phyloP scores from a whole-genome alignment of 1,140 invertebrate genomes.

The Battus philenor region DNA sequence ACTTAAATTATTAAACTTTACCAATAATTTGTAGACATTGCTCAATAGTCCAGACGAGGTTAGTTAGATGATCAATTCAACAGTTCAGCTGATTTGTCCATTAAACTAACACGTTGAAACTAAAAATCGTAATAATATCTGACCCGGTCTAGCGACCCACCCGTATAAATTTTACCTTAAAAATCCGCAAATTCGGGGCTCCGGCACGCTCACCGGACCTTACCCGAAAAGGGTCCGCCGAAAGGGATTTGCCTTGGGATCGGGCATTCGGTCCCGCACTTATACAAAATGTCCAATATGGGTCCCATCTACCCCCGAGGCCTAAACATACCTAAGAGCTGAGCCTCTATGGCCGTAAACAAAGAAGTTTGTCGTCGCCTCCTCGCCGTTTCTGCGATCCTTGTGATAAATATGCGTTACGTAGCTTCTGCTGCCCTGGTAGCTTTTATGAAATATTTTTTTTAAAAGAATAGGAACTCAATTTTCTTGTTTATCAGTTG shows the following conservation, averaged over 20 bases:
- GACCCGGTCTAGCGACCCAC: conserved; percentile 15
- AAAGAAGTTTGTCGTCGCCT: conserved; percentile 65
- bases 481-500: no score
- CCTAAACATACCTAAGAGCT: conserved; percentile 50
- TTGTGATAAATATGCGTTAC: conserved; percentile 24
- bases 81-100: no score
- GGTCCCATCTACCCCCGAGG: conserved; percentile 51
- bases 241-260: conserved; percentile 71
- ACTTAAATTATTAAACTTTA: no score
- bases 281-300: conserved; percentile 75
- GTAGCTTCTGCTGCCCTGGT: conserved; percentile 3
- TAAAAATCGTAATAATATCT: conserved; percentile 6
- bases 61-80: no score
- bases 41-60: no score
- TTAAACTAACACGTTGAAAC: neutral
- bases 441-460: neutral
- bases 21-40: no score
- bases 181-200: conserved; percentile 70
- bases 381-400: conserved; percentile 31
- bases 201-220: conserved; percentile 48
- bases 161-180: conserved; percentile 74
- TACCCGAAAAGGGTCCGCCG: conserved; percentile 59
- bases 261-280: conserved; percentile 58
- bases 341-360: conserved; percentile 50
- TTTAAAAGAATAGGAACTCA: neutral